Percentiles rank a stretch among this genome's conserved stretches.
These are phyloP conservation scores for Drosophila greeni DNA, from an alignment of 2,888 invertebrate genomes.

Conservation along the genomic window DNA sequence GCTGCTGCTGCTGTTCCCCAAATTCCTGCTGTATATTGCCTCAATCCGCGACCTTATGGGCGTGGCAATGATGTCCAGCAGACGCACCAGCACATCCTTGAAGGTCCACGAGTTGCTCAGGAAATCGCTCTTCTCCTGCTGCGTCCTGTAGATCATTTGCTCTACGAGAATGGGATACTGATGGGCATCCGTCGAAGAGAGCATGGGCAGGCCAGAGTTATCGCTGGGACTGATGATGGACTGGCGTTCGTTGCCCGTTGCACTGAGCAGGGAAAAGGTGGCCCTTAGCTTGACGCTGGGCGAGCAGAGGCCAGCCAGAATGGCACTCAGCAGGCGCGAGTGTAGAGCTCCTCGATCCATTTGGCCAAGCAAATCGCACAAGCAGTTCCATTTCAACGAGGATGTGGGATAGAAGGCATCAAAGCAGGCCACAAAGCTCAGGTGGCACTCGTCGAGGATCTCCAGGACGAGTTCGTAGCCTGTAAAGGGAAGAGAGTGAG, in stretches of 20 bases:
- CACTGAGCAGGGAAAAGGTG: conserved; percentile 85
- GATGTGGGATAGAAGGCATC: conserved; percentile 98
- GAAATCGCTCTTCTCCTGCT: conserved; percentile 78
- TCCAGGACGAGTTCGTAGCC: conserved; percentile 84
- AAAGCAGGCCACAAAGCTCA: conserved; percentile 93
- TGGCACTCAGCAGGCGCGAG: conserved; percentile 85
- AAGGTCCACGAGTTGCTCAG: conserved; percentile 80
- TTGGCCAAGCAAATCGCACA: conserved; percentile 89
- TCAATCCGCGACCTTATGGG: conserved; percentile 83
- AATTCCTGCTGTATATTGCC: conserved; percentile 75
- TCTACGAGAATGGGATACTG: conserved; percentile 88
- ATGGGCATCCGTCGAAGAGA: conserved; percentile 82
- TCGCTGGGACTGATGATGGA: conserved; percentile 84
- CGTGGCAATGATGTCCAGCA: conserved; percentile 89
- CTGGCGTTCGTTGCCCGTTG: conserved; percentile 76
- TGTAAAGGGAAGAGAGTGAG: conserved; percentile 18
- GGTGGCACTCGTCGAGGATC: conserved; percentile 93
- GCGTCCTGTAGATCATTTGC: conserved; percentile 86
- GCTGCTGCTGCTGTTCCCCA: conserved; percentile 66
- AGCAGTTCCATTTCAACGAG: conserved; percentile 93
- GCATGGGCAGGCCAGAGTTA: conserved; percentile 84
- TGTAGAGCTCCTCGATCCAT: conserved; percentile 81
- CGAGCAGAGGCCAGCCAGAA: conserved; percentile 90
- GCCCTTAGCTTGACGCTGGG: conserved; percentile 86
- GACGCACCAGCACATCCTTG: conserved; percentile 88